A percentile compares a stretch with the other conserved stretches of the same genome.
These are phyloP conservation scores for Setipinna tenuifilis DNA, from an alignment of 2,797 vertebrate species.

Conservation along the genomic window DNA sequence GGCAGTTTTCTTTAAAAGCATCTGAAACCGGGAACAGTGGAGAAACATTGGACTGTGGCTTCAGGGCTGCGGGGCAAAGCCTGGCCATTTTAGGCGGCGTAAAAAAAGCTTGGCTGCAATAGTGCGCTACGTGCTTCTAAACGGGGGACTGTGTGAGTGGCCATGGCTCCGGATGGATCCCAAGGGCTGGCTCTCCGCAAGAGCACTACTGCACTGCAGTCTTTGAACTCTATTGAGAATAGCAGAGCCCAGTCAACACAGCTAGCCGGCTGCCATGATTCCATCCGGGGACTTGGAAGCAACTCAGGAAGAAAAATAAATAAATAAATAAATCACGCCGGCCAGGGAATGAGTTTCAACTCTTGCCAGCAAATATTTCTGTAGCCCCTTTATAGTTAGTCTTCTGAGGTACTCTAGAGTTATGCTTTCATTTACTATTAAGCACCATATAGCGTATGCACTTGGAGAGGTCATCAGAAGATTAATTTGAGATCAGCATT, in stretches of 20 bases:
- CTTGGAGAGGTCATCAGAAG: background rate
- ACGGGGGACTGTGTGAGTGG: background rate
- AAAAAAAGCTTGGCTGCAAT: background rate
- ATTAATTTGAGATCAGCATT: background rate
- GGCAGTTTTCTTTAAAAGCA: background rate
- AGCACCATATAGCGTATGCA: background rate
- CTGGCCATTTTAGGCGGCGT: background rate
- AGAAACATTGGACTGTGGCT: background rate
- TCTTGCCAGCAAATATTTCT: background rate
- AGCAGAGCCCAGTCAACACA: background rate
- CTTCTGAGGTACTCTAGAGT: background rate
- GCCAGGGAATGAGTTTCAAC: background rate
- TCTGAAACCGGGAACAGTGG: conserved; percentile 9
- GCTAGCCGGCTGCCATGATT: background rate
- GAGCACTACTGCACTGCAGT: background rate
- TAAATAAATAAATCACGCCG: background rate
- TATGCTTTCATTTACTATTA: background rate
- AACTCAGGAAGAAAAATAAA: background rate
- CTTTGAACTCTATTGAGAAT: background rate
- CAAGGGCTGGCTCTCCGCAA: background rate
- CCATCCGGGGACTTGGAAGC: background rate
- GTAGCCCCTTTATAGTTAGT: background rate
- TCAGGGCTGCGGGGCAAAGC: background rate
- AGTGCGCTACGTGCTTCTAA: background rate
- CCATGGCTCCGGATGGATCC: background rate